phyloP scores from a whole-genome alignment of 2,888 invertebrate species.

The Cephus pygmeus region DNA sequence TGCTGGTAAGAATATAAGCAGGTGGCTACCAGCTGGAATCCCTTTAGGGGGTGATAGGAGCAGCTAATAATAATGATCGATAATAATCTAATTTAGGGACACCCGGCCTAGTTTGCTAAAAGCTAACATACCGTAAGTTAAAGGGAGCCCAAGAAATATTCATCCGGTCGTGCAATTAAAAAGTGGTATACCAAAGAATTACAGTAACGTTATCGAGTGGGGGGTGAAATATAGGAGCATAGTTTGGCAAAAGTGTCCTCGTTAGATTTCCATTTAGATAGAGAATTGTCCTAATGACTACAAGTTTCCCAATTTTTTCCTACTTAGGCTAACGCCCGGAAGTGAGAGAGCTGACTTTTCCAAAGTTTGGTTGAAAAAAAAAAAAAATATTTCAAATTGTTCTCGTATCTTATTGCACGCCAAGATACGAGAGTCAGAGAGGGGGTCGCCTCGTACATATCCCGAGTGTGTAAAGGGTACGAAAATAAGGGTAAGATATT shows the following conservation, averaged over 20 bases:
- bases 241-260: constrained; percentile 38
- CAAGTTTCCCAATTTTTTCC: constrained; percentile 39
- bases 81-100: not conserved
- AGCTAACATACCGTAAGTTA: not conserved
- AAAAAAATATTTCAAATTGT: not conserved
- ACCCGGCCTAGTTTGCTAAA: not conserved
- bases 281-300: constrained; percentile 43
- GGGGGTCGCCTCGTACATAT: not conserved
- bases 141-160: constrained; percentile 12
- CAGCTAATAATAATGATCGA: not conserved
- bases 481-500: not conserved
- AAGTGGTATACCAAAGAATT: not conserved
- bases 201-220: not conserved
- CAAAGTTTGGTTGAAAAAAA: not conserved
- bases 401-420: not conserved
- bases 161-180: constrained; percentile 5
- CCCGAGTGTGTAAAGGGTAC: not conserved
- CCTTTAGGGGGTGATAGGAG: not conserved
- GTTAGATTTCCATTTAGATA: constrained; percentile 60
- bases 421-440: not conserved
- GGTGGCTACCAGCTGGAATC: not conserved
- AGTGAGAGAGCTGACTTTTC: not conserved
- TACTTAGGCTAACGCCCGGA: not conserved
- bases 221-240: not conserved
- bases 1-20: not conserved